A percentile compares a stretch with the other conserved stretches of the same genome.
These are phyloP conservation scores for Microdon myrmicae DNA, from an alignment of 2,888 invertebrate genomes.

Conservation along the genomic window DNA sequence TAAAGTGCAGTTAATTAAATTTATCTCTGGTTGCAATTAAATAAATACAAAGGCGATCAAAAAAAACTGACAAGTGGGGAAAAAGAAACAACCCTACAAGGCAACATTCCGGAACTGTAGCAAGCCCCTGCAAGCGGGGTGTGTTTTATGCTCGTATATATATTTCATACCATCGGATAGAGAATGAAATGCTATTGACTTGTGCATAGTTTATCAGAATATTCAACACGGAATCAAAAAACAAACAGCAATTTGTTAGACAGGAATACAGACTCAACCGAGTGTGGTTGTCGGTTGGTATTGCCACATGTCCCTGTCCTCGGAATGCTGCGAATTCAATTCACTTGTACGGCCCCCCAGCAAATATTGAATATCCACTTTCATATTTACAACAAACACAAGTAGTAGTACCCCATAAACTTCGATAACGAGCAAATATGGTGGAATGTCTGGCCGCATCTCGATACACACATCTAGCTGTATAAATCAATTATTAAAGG, in stretches of 20 bases:
- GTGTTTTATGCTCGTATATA: constrained; percentile 5
- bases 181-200: constrained; percentile 21
- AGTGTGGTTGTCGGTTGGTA: no score
- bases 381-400: constrained; percentile 39
- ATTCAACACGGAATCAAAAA: constrained; percentile 36
- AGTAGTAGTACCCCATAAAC: constrained; percentile 29
- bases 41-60: constrained; percentile 23
- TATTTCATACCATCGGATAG: background rate
- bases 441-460: constrained; percentile 30
- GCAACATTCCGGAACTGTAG: constrained; percentile 37
- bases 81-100: no score
- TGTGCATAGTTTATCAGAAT: constrained; percentile 32
- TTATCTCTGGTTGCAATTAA: constrained; percentile 49
- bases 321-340: constrained; percentile 34
- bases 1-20: constrained; percentile 50
- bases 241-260: constrained; percentile 44
- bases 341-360: constrained; percentile 36
- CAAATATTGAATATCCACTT: constrained; percentile 46
- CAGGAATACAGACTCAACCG: background rate
- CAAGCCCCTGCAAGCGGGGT: constrained; percentile 12
- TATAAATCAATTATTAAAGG: constrained; percentile 40
- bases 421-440: constrained; percentile 48
- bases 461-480: constrained; percentile 8
- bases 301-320: background rate
- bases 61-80: constrained; percentile 9